Conservation (phyloP, 2,888 invertebrate genomes). For the Macaria notata region DNA sequence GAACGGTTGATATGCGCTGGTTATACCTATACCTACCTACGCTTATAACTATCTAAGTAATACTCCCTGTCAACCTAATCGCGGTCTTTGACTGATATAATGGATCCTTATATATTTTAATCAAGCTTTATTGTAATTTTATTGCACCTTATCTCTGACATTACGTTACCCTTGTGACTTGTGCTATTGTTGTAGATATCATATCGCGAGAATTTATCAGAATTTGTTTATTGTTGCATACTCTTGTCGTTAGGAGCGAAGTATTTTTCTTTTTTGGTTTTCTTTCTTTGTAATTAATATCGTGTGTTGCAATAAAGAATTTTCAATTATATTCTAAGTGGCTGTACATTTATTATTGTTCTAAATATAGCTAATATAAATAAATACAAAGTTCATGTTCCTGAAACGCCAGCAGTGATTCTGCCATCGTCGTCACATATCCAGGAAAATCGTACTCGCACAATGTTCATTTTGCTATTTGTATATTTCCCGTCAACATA, state of each 20-base stretch:
- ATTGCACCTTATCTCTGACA: constrained; percentile 11
- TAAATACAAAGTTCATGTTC: too few relatives aligned
- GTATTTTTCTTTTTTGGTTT: not conserved
- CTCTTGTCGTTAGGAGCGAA: constrained; percentile 6
- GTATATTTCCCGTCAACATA: too few relatives aligned
- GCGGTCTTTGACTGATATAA: constrained; percentile 19
- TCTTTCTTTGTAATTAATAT: too few relatives aligned
- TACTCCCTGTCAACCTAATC: not conserved
- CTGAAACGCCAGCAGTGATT: too few relatives aligned
- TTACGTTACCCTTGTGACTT: constrained; percentile 10
- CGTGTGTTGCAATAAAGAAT: too few relatives aligned
- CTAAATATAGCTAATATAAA: too few relatives aligned
- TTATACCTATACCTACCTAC: not conserved
- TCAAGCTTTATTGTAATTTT: constrained; percentile 11
- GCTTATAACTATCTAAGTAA: not conserved
- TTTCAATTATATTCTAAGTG: too few relatives aligned
- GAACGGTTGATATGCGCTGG: not conserved
- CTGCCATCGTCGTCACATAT: too few relatives aligned
- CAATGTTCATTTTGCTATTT: too few relatives aligned
- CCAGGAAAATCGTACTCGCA: too few relatives aligned
- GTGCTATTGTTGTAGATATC: not conserved
- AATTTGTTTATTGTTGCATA: constrained; percentile 6
- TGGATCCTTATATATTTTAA: not conserved
- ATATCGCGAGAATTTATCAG: not conserved
- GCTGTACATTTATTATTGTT: too few relatives aligned